Base-by-base conservation (phyloP, 64 coral and sea anemone species). In the Acropora tenuis region DNA sequence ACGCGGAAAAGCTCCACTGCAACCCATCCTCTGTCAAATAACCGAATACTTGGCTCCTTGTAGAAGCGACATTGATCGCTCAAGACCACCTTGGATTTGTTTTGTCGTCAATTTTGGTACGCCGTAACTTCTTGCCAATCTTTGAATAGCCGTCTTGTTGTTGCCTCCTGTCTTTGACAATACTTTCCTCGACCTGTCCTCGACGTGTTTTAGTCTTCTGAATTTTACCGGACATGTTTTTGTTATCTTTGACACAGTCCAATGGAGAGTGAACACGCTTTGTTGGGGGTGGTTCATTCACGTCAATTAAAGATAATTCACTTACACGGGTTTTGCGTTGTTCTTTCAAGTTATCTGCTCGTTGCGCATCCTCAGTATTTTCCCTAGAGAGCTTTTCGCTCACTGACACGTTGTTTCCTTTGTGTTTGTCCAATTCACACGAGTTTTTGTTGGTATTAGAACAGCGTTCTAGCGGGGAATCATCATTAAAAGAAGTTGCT, bases 241-340 rank as follows among this genome's bases (percentile, higher is more conserved):
- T 71, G 16, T 41, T n/a, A 69, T 69, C 17, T 46, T 8, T 43
- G 2, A 67, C 45, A 69, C 49, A 69, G 61, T 72, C 82, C 30
- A 48, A 50, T 8, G 18, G 1, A 1, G 82, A 71, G 8, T 71
- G 42, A 47, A 46, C 42, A 42, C 79, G 55, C 40, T 81, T 58
- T 3, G 50, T 55, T 19, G 79, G 79, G 43, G 61, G 50, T 8
- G 82, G 82, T 8, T 85, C 82, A 20, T 85, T 85, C 8, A 85
- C 65, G 18, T 85, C 65, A 40, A 85, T 85, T 20, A 85, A 30
- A 69, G 82, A 85, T 45, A 85, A 71, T 49, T 85, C 82, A 85
- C 82, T 85, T 6, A 85, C 82, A 67, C 82, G 67, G 1, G 82
- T 85, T 46, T 71, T 69, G 65, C 6, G 61, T 45, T 85, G 82